Base-by-base conservation (phyloP, 2,888 invertebrate genomes). In the Syrista parreyssii region DNA sequence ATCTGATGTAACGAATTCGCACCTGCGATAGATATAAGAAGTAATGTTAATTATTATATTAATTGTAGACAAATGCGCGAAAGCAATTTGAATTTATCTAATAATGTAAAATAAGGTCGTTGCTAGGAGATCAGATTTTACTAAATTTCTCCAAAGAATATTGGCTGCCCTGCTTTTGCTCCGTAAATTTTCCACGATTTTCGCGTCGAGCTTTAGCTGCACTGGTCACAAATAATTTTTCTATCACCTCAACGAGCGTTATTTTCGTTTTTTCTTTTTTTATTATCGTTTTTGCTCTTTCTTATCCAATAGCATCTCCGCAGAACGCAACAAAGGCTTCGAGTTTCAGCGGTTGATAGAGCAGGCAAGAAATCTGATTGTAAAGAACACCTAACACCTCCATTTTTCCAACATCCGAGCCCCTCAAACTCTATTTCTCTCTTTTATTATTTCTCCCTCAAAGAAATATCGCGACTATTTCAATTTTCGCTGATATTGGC, bases 401-500 rank as follows among this genome's bases (percentile, higher is more conserved):
- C 81, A 86, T 87, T 88, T 85, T 83, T 85, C 84, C 85, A 73
- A 77, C 76, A 30, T 3, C 30, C 35, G 81, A 81, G 36, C 36
- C 33, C 31, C 35, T 31, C 76, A 83, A 85, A 82, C 81, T 82
- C 82, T 82, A 84, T 85, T 83, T 82, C 83, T 77, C 80, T 73
- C 72, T 73, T 84, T 87, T 84, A 82, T 87, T 83, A 78, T 84
- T 84, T 86, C 82, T 82, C 74, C 80, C 75, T 86, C 85, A 84
- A 86, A 86, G 86, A 88, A 87, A 88, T 88, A 88, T 88, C 86
- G 85, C 83, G 87, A 88, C 88, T 88, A 88, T 89, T 90, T 89
- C 89, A 88, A 89, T 90, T 89, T 88, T 87, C 86, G 84, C 83
- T 87, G 86, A 88, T 89, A 89, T 89, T 88, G 88, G 88, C 84